phyloP scores from a whole-genome alignment of 2,113 vertebrate genomes.

The Mesitornis unicolor region DNA sequence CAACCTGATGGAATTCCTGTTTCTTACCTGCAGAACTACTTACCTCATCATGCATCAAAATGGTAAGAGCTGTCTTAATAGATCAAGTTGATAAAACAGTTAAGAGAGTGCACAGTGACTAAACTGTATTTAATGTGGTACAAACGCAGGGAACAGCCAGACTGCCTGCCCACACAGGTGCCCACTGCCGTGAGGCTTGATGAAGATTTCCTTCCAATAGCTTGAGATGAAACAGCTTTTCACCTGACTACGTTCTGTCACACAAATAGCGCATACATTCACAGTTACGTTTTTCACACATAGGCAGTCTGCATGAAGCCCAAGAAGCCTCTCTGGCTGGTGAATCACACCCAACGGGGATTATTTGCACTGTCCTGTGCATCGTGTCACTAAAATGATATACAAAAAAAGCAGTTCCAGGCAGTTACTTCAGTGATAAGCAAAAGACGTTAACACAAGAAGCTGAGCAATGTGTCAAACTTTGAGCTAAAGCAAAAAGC shows the following conservation, averaged over 20 bases:
- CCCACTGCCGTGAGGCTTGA: neutral
- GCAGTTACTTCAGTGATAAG: neutral
- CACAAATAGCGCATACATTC: neutral
- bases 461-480: slow-evolving; percentile 23
- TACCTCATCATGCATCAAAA: slow-evolving; percentile 34
- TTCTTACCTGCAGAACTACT: slow-evolving; percentile 50
- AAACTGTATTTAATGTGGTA: slow-evolving; percentile 19
- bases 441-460: neutral
- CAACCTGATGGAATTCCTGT: neutral
- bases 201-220: neutral
- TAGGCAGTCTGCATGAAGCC: neutral
- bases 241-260: neutral
- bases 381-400: neutral
- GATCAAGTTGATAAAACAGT: neutral
- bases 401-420: neutral
- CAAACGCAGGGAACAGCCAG: neutral
- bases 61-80: neutral
- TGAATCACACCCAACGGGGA: neutral
- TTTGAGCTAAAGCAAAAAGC: slow-evolving; percentile 69
- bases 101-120: slow-evolving; percentile 33
- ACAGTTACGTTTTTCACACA: neutral
- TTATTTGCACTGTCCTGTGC: neutral
- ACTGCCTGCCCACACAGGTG: neutral
- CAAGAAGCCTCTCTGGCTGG: neutral
- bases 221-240: neutral